Conservation (phyloP, 2,888 invertebrate genomes). For the Lasioglossum oenotherae region DNA sequence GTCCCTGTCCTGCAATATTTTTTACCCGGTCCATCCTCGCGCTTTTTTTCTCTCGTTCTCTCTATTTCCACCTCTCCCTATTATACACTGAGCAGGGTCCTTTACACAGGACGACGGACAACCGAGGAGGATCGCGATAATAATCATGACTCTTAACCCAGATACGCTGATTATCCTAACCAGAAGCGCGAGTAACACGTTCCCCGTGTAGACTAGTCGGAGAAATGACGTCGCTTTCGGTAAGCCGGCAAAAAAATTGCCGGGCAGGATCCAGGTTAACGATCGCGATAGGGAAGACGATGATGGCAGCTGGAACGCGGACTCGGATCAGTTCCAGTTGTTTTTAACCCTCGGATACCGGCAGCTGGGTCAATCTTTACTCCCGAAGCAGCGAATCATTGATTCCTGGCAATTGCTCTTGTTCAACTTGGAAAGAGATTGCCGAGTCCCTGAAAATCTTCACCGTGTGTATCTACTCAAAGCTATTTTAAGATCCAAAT, state of each 20-base stretch:
- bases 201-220: background rate
- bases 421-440: background rate
- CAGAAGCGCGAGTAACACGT: background rate
- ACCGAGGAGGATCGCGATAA: conserved; percentile 51
- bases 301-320: conserved; percentile 20
- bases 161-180: background rate
- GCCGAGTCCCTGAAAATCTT: too few species aligned
- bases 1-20: background rate
- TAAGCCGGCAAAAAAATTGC: background rate
- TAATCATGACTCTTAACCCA: conserved; percentile 33
- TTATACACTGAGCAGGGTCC: background rate
- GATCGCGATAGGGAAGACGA: conserved; percentile 53
- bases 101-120: conserved; percentile 43
- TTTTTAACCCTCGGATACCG: background rate
- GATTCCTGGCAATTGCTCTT: background rate
- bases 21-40: background rate
- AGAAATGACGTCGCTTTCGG: background rate
- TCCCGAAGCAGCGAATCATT: background rate
- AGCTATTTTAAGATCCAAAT: too few species aligned
- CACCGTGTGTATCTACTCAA: too few species aligned
- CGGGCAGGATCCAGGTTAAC: conserved; percentile 32
- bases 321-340: background rate
- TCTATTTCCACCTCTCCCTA: background rate
- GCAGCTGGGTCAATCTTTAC: background rate
- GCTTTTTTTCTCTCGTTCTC: background rate